Percentiles rank a stretch among this genome's conserved stretches.
Evolutionary conservation across 2,797 vertebrate genomes (phyloP).

Genomic region (Paratrypauchen microcephalus): DNA sequence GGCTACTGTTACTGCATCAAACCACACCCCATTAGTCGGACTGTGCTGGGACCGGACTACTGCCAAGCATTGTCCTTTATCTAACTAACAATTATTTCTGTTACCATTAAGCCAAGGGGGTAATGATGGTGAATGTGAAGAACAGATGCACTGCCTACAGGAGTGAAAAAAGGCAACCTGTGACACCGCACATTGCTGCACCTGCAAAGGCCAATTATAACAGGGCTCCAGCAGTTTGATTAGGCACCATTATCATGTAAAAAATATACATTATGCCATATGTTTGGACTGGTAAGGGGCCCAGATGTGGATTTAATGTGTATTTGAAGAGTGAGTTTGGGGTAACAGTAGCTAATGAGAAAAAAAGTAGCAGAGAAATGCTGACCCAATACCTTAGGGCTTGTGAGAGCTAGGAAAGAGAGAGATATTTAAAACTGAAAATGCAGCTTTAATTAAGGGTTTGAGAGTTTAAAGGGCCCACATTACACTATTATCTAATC

Average conservation of each 20-base stretch:
- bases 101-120: constrained; percentile 31
- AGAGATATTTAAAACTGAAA: too few species aligned
- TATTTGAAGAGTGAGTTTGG: too few species aligned
- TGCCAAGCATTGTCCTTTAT: constrained; percentile 24
- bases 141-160: constrained; percentile 25
- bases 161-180: constrained; percentile 36
- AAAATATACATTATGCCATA: neutral
- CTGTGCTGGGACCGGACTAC: neutral
- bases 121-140: constrained; percentile 46
- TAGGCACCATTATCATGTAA: neutral
- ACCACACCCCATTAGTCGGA: constrained; percentile 19
- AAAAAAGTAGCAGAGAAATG: too few species aligned
- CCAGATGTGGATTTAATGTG: neutral
- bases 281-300: neutral
- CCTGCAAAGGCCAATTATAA: constrained; percentile 33
- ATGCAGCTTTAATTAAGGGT: too few species aligned
- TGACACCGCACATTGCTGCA: constrained; percentile 24
- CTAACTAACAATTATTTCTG: constrained; percentile 43
- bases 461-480: too few species aligned
- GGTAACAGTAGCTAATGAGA: too few species aligned
- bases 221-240: constrained; percentile 1
- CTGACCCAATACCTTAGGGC: neutral
- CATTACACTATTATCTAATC: too few species aligned
- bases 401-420: too few species aligned
- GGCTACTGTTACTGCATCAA: constrained; percentile 11